A percentile compares a stretch with the other conserved stretches of the same genome.
These are phyloP conservation scores for Narcine bancroftii DNA, from an alignment of 2,113 vertebrate species.

Conservation along the genomic window DNA sequence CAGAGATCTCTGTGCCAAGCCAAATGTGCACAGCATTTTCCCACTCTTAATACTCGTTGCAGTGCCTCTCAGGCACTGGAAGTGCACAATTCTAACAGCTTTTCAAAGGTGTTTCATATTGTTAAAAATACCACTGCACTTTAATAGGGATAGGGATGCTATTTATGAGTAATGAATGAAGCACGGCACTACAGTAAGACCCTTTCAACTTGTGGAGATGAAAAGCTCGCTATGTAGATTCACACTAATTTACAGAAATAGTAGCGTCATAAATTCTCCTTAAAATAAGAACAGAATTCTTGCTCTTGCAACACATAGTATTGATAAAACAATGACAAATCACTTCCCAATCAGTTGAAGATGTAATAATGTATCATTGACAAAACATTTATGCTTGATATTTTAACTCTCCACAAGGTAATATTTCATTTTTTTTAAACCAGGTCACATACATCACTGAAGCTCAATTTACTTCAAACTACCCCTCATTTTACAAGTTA, in stretches of 20 bases:
- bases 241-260: background rate
- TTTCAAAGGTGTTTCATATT: background rate
- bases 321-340: background rate
- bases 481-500: background rate
- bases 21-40: background rate
- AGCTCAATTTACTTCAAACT: background rate
- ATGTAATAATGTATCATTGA: background rate
- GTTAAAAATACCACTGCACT: background rate
- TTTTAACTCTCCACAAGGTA: background rate
- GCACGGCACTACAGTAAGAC: background rate
- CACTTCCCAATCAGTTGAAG: background rate
- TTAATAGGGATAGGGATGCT: background rate
- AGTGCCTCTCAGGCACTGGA: background rate
- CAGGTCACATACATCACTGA: background rate
- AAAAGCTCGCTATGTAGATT: background rate
- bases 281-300: background rate
- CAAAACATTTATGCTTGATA: background rate
- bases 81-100: background rate
- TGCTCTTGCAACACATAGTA: background rate
- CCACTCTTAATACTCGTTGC: background rate
- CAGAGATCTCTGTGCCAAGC: slow-evolving; percentile 2
- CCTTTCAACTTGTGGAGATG: background rate
- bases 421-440: background rate
- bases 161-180: background rate
- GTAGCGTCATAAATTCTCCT: background rate